These are phyloP conservation scores for Nothocercus nigrocapillus DNA, from an alignment of 2,113 vertebrate species.

Conservation along the genomic window DNA sequence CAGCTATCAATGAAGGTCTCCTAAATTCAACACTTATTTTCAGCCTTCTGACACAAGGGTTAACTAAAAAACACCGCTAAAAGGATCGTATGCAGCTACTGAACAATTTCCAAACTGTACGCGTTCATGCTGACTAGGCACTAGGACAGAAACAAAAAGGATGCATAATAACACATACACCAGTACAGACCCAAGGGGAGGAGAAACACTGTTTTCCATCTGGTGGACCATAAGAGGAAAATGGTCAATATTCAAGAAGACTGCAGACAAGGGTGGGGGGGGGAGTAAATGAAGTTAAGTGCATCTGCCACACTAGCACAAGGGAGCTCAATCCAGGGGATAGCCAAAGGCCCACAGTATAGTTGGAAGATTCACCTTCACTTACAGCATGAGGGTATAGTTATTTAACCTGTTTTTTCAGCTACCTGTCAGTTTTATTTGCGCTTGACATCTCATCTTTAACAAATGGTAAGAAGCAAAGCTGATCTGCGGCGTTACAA, in stretches of 20 bases:
- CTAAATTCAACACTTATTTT: rapidly evolving
- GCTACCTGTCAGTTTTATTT: background rate
- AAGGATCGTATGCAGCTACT: background rate
- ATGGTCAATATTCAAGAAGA: background rate
- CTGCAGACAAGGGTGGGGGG: background rate
- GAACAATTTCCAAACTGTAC: background rate
- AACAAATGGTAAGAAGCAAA: constrained; percentile 39
- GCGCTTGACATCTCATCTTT: background rate
- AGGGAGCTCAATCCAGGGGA: rapidly evolving
- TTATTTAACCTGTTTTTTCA: constrained; percentile 28
- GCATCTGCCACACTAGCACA: background rate
- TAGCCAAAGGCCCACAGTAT: rapidly evolving
- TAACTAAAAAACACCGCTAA: background rate
- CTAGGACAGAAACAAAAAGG: background rate
- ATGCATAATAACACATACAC: background rate
- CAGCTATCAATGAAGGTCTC: background rate
- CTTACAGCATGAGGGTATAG: background rate
- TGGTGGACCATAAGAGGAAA: background rate
- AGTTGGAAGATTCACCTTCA: background rate
- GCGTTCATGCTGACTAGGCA: rapidly evolving
- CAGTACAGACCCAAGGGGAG: rapidly evolving
- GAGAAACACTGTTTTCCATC: background rate
- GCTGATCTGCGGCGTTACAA: background rate
- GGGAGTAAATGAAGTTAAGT: background rate
- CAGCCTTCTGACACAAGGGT: background rate